Percentiles rank a stretch among this genome's conserved stretches.
These are phyloP conservation scores for Pyrrhia umbra DNA, from an alignment of 2,888 invertebrate species.

Conservation along the genomic window DNA sequence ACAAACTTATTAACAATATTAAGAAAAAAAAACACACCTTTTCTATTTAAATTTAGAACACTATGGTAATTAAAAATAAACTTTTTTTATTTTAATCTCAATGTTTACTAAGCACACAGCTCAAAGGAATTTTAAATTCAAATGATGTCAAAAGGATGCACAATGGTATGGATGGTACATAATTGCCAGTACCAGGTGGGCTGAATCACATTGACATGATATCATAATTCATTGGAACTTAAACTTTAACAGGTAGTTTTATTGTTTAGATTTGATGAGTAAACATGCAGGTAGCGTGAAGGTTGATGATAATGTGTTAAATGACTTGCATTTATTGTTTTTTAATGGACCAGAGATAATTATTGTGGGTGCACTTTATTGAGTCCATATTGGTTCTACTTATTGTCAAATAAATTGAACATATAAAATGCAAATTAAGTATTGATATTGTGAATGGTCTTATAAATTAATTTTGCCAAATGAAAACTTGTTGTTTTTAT, in stretches of 20 bases:
- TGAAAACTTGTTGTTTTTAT: too few species aligned
- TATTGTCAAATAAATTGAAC: not conserved
- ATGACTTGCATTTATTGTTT: constrained; percentile 12
- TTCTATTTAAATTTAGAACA: constrained; percentile 12
- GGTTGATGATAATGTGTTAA: not conserved
- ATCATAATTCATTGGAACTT: constrained; percentile 64
- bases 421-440: too few species aligned
- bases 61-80: not conserved
- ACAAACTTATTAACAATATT: not conserved
- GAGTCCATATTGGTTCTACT: constrained; percentile 1
- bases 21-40: not conserved
- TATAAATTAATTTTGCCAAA: too few species aligned
- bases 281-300: constrained; percentile 24
- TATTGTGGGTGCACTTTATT: constrained; percentile 9
- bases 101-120: constrained; percentile 3
- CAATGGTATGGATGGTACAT: constrained; percentile 15
- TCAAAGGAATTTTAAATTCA: constrained; percentile 22
- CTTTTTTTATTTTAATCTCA: not conserved
- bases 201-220: constrained; percentile 58
- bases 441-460: too few species aligned
- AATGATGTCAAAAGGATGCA: constrained; percentile 36
- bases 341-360: not conserved
- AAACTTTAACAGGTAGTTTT: constrained; percentile 48
- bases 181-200: constrained; percentile 27
- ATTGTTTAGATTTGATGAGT: constrained; percentile 44